Conservation (phyloP, 2,888 invertebrate species). For the Stomorhina lunata region DNA sequence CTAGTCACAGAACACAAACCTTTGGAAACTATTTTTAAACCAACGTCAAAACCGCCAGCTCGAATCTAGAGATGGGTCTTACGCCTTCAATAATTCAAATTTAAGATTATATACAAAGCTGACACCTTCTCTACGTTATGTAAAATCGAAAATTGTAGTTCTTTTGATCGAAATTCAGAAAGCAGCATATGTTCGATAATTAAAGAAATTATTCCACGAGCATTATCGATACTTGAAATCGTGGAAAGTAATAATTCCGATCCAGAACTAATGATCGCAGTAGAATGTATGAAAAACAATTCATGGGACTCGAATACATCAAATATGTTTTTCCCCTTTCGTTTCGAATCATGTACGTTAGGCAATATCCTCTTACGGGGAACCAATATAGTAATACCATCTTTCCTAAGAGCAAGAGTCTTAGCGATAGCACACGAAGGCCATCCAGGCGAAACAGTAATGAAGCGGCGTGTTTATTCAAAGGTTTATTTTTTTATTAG, state of each 20-base stretch:
- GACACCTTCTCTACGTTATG: constrained; percentile 42
- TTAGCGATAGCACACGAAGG: constrained; percentile 31
- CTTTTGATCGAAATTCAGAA: constrained; percentile 40
- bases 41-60: constrained; percentile 20
- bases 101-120: constrained; percentile 51
- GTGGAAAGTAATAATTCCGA: constrained; percentile 40
- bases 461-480: constrained; percentile 43
- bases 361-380: constrained; percentile 53
- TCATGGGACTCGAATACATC: constrained; percentile 27
- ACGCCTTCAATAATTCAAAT: constrained; percentile 45
- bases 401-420: constrained; percentile 27
- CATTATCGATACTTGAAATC: constrained; percentile 42
- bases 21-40: constrained; percentile 64
- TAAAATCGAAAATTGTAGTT: neutral
- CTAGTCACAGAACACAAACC: constrained; percentile 65
- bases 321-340: constrained; percentile 47
- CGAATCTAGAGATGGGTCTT: constrained; percentile 32
- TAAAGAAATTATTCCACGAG: constrained; percentile 38
- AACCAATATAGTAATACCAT: constrained; percentile 47
- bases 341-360: constrained; percentile 37
- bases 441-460: constrained; percentile 41
- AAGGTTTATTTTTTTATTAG: too few relatives aligned
- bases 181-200: constrained; percentile 37
- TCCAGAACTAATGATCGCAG: constrained; percentile 38
- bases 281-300: constrained; percentile 24